Conservation (phyloP, 2,888 invertebrate species). For the Frankliniella fusca region DNA sequence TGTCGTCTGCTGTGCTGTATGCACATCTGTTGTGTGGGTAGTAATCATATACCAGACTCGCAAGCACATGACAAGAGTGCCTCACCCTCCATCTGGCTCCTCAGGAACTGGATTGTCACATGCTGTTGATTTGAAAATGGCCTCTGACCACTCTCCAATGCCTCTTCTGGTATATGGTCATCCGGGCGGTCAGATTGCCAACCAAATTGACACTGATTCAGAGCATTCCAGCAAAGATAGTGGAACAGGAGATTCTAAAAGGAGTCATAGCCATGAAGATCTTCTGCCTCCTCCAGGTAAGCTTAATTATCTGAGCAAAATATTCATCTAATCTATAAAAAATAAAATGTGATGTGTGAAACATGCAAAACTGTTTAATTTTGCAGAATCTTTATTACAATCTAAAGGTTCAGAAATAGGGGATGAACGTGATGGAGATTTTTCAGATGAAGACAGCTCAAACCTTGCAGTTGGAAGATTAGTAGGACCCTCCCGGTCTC, state of each 20-base stretch:
- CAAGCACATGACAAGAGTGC: conserved; percentile 57
- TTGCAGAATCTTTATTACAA: background rate
- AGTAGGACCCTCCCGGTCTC: background rate
- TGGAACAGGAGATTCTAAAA: conserved; percentile 74
- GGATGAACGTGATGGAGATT: background rate
- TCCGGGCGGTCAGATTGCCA: conserved; percentile 44
- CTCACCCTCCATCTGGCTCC: conserved; percentile 51
- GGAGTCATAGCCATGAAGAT: conserved; percentile 62
- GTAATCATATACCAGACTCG: conserved; percentile 83
- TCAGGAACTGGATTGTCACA: conserved; percentile 34
- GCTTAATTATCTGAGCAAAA: background rate
- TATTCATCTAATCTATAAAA: background rate
- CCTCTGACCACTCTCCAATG: conserved; percentile 49
- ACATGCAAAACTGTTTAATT: background rate
- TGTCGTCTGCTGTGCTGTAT: conserved; percentile 83
- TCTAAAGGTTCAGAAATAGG: background rate
- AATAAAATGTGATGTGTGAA: background rate
- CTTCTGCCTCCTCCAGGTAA: conserved; percentile 37
- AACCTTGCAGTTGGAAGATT: background rate
- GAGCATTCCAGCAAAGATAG: conserved; percentile 74
- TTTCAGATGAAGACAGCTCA: background rate
- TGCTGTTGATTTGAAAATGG: conserved; percentile 40
- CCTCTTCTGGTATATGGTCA: background rate
- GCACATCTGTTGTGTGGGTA: conserved; percentile 88
- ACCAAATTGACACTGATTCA: conserved; percentile 64